Evolutionary conservation across 2,888 invertebrate genomes (phyloP), one percentile per base, ranked within the genome.

Genomic region (Penaeus monodon): DNA sequence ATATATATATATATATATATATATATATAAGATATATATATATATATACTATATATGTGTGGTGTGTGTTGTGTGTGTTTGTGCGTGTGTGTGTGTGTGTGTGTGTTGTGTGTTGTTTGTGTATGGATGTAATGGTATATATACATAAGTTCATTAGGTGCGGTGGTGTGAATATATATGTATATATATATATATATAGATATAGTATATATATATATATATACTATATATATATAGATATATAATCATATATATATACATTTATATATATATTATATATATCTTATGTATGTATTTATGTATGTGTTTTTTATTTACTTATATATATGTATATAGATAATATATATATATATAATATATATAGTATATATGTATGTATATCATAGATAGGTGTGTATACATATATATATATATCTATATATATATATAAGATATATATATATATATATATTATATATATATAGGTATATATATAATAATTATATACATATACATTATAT

Each of bases 321-420:
- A 76, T 76, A 76, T 76, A 76, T 76, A 76, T 76, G 27, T 76
- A 76, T 76, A 38, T 38, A 76, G 22, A 76, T 76, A 76, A 76
- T 76, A 38, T 38, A 76, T 33, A 76, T 76, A 76, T 38, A 76
- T 76, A 76, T 76, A 38, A 27, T 7, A 4, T n/a, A n/a, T n/a
- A n/a, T n/a, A n/a, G n/a, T n/a, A n/a, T n/a, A n/a, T n/a, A n/a
- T n/a, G n/a, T n/a, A 76, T 76, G 27, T 76, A 76, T 76, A 76
- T 76, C n/a, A 76, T 76, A 76, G 12, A 76, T 38, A 27, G 22
- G 29, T 24, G 7, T 57, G 22, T 78, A 24, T 22, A 20, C 29
- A 49, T 20, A 22, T 78, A 22, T 49, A 20, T 27, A 38, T 29
- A 14, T 77, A 29, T 20, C 10, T 38, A 38, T 38, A 68, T 68